phyloP scores from a whole-genome alignment of 1,140 invertebrate species.

The Stegodyphus mimosarum region DNA sequence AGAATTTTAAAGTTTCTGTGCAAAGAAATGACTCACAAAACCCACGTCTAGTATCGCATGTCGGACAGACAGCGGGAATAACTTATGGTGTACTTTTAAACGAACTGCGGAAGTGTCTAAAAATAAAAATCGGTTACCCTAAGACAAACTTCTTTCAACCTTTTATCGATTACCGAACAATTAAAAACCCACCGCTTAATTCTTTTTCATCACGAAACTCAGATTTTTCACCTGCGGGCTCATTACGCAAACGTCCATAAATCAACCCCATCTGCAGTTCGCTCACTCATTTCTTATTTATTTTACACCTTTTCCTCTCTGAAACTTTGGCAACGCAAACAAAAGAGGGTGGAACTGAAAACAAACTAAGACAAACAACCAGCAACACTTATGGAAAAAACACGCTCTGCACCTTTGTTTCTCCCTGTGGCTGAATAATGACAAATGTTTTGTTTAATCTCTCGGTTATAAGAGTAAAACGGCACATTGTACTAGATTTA shows the following conservation, averaged over 20 bases:
- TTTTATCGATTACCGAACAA: conserved; percentile 25
- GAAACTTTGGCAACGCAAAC: conserved; percentile 28
- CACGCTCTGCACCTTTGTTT: conserved; percentile 17
- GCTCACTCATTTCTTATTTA: not conserved
- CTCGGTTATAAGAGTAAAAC: conserved; percentile 40
- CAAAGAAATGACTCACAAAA: not conserved
- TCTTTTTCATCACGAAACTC: conserved; percentile 27
- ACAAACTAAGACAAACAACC: conserved; percentile 42
- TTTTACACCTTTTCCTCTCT: conserved; percentile 5
- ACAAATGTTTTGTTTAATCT: conserved; percentile 59
- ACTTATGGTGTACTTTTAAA: too few species aligned
- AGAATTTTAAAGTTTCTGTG: too few species aligned
- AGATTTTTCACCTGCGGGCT: conserved; percentile 46
- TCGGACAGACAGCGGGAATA: too few species aligned
- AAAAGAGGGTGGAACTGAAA: conserved; percentile 1
- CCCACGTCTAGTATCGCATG: not conserved
- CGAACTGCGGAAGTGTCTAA: not conserved
- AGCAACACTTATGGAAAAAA: not conserved
- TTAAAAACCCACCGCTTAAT: conserved; percentile 41
- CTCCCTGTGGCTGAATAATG: conserved; percentile 44
- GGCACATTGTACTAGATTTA: conserved; percentile 23
- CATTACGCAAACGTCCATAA: conserved; percentile 33
- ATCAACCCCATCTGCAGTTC: conserved; percentile 2
- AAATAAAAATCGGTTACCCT: conserved; percentile 25
- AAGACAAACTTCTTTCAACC: conserved; percentile 25